Evolutionary conservation across 2,797 vertebrate genomes (phyloP), one percentile per base, ranked within the genome.

Genomic region (Acanthurus leucopareius): DNA sequence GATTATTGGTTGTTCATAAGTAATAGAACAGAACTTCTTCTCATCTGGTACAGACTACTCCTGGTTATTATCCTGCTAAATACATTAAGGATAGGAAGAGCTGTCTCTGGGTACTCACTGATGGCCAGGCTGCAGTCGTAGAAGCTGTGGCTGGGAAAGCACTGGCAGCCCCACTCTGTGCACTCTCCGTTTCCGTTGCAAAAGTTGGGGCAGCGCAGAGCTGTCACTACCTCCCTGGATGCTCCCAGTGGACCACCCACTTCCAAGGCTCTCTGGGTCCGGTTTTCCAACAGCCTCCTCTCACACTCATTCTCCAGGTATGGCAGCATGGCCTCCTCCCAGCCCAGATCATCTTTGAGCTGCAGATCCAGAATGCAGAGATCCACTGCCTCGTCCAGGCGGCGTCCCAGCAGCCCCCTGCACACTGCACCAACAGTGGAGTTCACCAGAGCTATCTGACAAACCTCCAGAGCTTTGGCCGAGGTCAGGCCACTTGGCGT

Each of bases 271-370:
- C 76, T 86, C n/a, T 73, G 69, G 0, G 88, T 92, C 32, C 91
- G 82, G 74, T 86, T 94, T 38, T 93, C 95, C 73, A 97, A 35
- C 69, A 96, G 81, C 82, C 87, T 93, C 53, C 95, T 91, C 91
- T 97, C 96, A 16, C 96, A 97, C 73, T 96, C 95, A 0, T 97
- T 97, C 86, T 97, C 96, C 86, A 97, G 86, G 78, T 96, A 95
- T 0, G 95, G 88, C 63, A 89, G 54, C 79, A 95, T 84, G 0
- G 88, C 92, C 40, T 91, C 91, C 63, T 87, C 94, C 96, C 94
- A 95, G 20, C 77, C 85, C 83, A 94, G 73, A 0, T 95, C 94
- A 20, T 96, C 95, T 87, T 97, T 96, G 42, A 96, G 91, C 84
- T 96, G 94, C 83, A 96, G 89, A 84, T 96, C 96, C 86, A 93